Base-by-base conservation (phyloP, 1,140 invertebrate species). In the Pararge aegeria region DNA sequence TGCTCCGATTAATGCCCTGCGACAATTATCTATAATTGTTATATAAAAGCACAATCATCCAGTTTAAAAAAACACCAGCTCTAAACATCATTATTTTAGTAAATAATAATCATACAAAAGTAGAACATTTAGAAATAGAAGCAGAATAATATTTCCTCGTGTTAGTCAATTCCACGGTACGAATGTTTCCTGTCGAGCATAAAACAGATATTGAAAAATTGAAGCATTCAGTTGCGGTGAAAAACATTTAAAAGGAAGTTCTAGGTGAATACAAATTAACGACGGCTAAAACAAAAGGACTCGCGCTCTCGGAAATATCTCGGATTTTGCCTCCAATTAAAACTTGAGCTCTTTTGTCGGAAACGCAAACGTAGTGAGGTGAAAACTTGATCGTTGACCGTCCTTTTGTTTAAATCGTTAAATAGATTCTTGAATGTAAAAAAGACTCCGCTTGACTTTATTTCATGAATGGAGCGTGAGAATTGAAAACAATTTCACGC, bases 261-360 rank as follows among this genome's bases (percentile, higher is more conserved):
- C 40, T 64, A 68, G 58, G 61, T 65, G 66, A 64, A 61, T 44
- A 58, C 50, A 64, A 69, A 72, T 68, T 68, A 70, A 70, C 46
- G 52, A 66, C 51, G 51, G 21, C 20, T 42, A 62, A 67, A 71
- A 72, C 64, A 72, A 70, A 71, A 61, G 60, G 27, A 54, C 59
- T 60, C 57, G 54, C 60, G 53, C 60, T 48, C 69, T 64, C 48
- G 30, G 53, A 61, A 72, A 63, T 66, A 67, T 74, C 63, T 66
- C 68, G 70, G 67, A 65, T 74, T 76, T 68, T 65, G 68, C 20
- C 53, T 63, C 66, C 71, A 80, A 80, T 80, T 80, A 80, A 80
- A 80, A 80, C 68, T 76, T 80, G 61, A 54, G 52, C 48, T 55
- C 66, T 71, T 77, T 76, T 69, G 60, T 69, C 30, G 62, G 59